Conservation (phyloP, 2,888 invertebrate genomes). For the Syritta pipiens region DNA sequence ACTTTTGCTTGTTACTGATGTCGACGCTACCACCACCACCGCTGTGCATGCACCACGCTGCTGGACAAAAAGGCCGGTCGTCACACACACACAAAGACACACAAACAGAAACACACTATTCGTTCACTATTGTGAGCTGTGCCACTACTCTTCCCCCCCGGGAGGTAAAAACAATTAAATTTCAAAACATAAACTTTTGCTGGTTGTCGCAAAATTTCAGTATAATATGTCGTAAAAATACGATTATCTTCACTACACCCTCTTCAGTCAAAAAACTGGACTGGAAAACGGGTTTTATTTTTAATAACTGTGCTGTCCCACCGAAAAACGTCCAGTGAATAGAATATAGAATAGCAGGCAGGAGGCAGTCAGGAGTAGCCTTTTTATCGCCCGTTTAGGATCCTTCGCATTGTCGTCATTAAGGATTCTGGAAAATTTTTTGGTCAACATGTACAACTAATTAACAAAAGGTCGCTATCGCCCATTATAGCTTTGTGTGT, state of each 20-base stretch:
- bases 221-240: slow-evolving; percentile 69
- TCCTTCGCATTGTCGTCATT: slow-evolving; percentile 65
- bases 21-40: slow-evolving; percentile 46
- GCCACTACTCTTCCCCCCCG: slow-evolving; percentile 32
- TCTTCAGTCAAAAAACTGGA: slow-evolving; percentile 55
- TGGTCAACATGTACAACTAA: slow-evolving; percentile 69
- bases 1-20: slow-evolving; percentile 61
- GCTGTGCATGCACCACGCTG: slow-evolving; percentile 11
- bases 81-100: slow-evolving; percentile 8
- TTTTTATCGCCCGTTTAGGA: slow-evolving; percentile 48
- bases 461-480: slow-evolving; percentile 69
- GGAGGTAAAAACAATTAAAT: slow-evolving; percentile 68
- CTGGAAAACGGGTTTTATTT: slow-evolving; percentile 57
- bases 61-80: slow-evolving; percentile 42
- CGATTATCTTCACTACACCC: slow-evolving; percentile 61
- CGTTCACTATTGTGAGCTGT: slow-evolving; percentile 45
- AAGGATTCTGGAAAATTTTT: slow-evolving; percentile 66
- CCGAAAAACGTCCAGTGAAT: slow-evolving; percentile 39
- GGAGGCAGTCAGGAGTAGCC: slow-evolving; percentile 6
- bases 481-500: slow-evolving; percentile 59
- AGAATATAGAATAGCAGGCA: slow-evolving; percentile 5
- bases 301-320: slow-evolving; percentile 55
- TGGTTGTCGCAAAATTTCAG: slow-evolving; percentile 65
- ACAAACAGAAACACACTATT: slow-evolving; percentile 18
- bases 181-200: slow-evolving; percentile 66